Evolutionary conservation across 2,888 invertebrate genomes (phyloP).

Genomic region (Antitype chi): DNA sequence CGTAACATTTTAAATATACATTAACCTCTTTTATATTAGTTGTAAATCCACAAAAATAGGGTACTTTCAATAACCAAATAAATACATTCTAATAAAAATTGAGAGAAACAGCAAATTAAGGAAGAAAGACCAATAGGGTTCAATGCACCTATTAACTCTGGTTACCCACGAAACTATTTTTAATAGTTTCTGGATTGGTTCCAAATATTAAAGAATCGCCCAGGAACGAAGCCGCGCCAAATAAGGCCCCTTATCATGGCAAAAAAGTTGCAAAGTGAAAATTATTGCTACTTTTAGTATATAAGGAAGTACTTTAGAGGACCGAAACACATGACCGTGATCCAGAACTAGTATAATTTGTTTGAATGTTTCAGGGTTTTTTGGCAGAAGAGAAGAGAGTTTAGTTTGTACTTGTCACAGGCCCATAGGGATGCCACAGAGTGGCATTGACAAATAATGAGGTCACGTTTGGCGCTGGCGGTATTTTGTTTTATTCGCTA

Average conservation of each 20-base stretch:
- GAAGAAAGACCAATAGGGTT: slow-evolving; percentile 10
- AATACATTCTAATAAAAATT: too few relatives aligned
- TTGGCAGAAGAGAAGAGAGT: not conserved
- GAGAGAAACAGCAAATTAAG: not conserved
- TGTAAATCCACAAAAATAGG: not conserved
- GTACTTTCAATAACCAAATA: not conserved
- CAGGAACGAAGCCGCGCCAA: slow-evolving; percentile 56
- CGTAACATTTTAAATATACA: too few relatives aligned
- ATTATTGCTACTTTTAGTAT: slow-evolving; percentile 45
- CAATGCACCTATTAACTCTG: slow-evolving; percentile 36
- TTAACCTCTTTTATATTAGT: too few relatives aligned
- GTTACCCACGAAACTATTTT: slow-evolving; percentile 42
- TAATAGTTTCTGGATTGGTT: slow-evolving; percentile 63
- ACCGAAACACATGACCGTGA: not conserved
- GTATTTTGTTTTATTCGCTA: too few relatives aligned
- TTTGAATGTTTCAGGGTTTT: not conserved
- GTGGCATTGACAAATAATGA: too few relatives aligned
- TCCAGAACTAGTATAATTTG: not conserved
- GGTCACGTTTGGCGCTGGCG: too few relatives aligned
- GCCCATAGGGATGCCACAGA: too few relatives aligned
- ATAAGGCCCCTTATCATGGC: slow-evolving; percentile 51
- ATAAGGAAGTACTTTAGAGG: slow-evolving; percentile 10
- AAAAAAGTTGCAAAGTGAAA: slow-evolving; percentile 52
- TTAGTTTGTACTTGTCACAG: too few relatives aligned
- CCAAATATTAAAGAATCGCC: slow-evolving; percentile 57